Conservation (phyloP, 2,888 invertebrate species). For the Acrobasis suavella region DNA sequence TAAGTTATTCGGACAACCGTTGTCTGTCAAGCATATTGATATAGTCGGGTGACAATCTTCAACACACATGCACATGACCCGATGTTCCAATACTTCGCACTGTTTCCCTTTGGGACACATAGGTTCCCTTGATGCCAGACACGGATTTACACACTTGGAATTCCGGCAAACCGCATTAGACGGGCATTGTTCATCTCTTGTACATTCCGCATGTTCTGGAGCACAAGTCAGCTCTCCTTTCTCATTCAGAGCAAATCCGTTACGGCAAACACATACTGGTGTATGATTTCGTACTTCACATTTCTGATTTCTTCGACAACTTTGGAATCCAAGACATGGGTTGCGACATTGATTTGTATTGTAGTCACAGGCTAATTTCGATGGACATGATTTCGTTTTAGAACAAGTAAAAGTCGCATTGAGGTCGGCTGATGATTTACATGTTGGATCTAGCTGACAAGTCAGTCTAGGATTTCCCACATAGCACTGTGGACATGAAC, state of each 20-base stretch:
- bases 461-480: constrained; percentile 90
- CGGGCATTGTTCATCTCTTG: constrained; percentile 91
- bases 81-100: constrained; percentile 94
- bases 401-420: constrained; percentile 85
- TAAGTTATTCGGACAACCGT: constrained; percentile 91
- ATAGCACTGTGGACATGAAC: constrained; percentile 94
- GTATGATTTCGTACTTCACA: constrained; percentile 93
- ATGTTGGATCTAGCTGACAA: constrained; percentile 91
- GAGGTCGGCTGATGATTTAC: constrained; percentile 84
- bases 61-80: constrained; percentile 92
- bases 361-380: constrained; percentile 87
- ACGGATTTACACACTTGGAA: constrained; percentile 93
- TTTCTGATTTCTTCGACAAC: constrained; percentile 91
- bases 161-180: constrained; percentile 92
- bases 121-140: constrained; percentile 84
- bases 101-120: constrained; percentile 91
- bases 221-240: constrained; percentile 93
- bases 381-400: constrained; percentile 87
- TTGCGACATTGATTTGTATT: constrained; percentile 88
- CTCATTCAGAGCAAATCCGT: constrained; percentile 94
- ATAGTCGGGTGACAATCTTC: constrained; percentile 93
- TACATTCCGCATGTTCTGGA: constrained; percentile 90
- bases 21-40: constrained; percentile 94
- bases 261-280: constrained; percentile 94
- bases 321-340: constrained; percentile 88